These are phyloP conservation scores for Oscheius sp. DNA, from an alignment of 2,888 invertebrate genomes.

Conservation along the genomic window DNA sequence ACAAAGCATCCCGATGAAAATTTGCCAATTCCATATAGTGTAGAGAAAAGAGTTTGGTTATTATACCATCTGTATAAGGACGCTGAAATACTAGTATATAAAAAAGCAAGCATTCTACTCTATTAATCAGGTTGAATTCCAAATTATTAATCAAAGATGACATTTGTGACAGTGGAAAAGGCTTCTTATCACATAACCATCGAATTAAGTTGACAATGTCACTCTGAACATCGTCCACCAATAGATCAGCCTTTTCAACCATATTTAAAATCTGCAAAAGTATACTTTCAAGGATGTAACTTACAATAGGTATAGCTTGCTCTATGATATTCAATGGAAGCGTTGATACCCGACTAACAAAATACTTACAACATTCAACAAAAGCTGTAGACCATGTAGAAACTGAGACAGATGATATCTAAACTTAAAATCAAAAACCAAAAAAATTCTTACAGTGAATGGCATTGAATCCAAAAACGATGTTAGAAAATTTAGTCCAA, in stretches of 20 bases:
- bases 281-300: no score
- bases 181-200: conserved; percentile 18
- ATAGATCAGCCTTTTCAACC: neutral
- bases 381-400: conserved; percentile 17
- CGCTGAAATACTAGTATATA: neutral
- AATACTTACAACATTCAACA: conserved; percentile 8
- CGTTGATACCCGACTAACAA: neutral
- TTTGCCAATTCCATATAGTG: neutral
- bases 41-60: neutral
- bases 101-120: neutral
- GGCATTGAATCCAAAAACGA: conserved; percentile 41
- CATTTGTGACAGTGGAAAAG: neutral
- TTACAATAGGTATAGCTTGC: neutral
- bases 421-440: no score
- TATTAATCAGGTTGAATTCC: conserved; percentile 8
- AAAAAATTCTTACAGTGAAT: conserved; percentile 28
- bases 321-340: neutral
- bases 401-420: neutral
- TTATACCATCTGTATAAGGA: neutral
- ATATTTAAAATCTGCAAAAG: no score
- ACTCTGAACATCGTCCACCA: neutral
- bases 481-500: conserved; percentile 1
- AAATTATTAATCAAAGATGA: conserved; percentile 3
- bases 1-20: conserved; percentile 5
- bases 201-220: neutral